Evolutionary conservation across 2,113 vertebrate species (phyloP).

Genomic region (Phalacrocorax aristotelis): DNA sequence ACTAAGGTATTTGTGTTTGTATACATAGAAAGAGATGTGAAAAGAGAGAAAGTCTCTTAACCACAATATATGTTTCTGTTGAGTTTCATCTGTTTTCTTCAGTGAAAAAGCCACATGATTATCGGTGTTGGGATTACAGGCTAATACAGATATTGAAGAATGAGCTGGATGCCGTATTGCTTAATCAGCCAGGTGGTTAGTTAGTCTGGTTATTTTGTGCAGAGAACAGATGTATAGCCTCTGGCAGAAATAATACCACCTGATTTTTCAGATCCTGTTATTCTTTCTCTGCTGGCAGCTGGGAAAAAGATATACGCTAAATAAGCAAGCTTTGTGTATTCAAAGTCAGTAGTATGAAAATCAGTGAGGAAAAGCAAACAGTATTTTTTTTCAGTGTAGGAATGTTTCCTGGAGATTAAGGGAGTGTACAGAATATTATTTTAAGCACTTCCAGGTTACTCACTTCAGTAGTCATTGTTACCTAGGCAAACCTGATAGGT

Average conservation of each 20-base stretch:
- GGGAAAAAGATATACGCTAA: background rate
- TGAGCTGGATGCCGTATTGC: background rate
- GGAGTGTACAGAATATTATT: background rate
- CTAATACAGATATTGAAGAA: background rate
- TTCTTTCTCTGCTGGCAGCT: background rate
- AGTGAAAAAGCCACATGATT: slow-evolving; percentile 2
- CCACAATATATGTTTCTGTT: background rate
- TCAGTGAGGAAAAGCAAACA: background rate
- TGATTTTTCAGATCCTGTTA: background rate
- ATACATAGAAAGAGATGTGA: background rate
- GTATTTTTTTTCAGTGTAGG: background rate
- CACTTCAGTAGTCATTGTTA: background rate
- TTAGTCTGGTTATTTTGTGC: background rate
- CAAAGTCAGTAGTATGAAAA: background rate
- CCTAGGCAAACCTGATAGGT: background rate
- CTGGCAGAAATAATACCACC: background rate
- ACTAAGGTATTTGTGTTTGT: background rate
- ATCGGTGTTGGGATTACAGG: background rate
- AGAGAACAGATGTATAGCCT: background rate
- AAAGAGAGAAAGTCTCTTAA: background rate
- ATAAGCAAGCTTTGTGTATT: background rate
- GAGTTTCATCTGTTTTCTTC: slow-evolving; percentile 31
- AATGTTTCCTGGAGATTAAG: background rate
- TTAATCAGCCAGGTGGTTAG: background rate
- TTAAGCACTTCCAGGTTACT: background rate